These are phyloP conservation scores for Cryptophagus acutangulus DNA, from an alignment of 2,888 invertebrate species.

Conservation along the genomic window DNA sequence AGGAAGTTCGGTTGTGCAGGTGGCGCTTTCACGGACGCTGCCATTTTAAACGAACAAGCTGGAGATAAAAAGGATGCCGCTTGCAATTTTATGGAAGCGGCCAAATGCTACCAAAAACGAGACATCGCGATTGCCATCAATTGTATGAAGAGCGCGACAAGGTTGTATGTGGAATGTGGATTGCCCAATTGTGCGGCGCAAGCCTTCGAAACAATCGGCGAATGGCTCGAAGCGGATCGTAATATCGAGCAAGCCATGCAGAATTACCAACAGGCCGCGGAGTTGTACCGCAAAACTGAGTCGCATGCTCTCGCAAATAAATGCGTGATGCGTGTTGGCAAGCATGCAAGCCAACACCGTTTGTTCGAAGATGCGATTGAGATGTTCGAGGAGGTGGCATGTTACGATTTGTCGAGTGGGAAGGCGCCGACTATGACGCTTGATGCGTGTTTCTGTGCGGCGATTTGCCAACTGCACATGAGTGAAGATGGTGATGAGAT, in stretches of 20 bases:
- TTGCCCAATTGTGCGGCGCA: slow-evolving; percentile 95
- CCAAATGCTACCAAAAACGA: slow-evolving; percentile 86
- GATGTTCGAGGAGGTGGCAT: slow-evolving; percentile 92
- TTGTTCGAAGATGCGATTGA: slow-evolving; percentile 95
- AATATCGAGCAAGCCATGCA: slow-evolving; percentile 82
- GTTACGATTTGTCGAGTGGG: slow-evolving; percentile 85
- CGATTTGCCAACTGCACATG: too few relatives aligned
- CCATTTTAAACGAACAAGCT: slow-evolving; percentile 74
- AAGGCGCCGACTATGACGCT: too few relatives aligned
- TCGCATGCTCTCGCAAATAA: slow-evolving; percentile 94
- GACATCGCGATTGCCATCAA: slow-evolving; percentile 80
- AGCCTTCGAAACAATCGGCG: slow-evolving; percentile 92
- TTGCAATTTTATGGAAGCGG: slow-evolving; percentile 87
- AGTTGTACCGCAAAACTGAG: slow-evolving; percentile 93
- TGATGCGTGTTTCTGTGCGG: too few relatives aligned
- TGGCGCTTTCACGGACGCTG: slow-evolving; percentile 85
- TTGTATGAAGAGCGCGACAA: slow-evolving; percentile 84
- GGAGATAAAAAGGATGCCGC: slow-evolving; percentile 91
- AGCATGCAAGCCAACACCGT: slow-evolving; percentile 89
- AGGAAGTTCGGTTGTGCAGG: slow-evolving; percentile 96
- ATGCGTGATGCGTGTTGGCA: slow-evolving; percentile 92
- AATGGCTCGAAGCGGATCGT: slow-evolving; percentile 87
- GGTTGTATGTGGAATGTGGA: slow-evolving; percentile 97
- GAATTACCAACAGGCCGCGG: slow-evolving; percentile 81
- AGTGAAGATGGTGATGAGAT: too few relatives aligned